Conservation (phyloP, 2,888 invertebrate genomes). For the Gasteruption jaculator region DNA sequence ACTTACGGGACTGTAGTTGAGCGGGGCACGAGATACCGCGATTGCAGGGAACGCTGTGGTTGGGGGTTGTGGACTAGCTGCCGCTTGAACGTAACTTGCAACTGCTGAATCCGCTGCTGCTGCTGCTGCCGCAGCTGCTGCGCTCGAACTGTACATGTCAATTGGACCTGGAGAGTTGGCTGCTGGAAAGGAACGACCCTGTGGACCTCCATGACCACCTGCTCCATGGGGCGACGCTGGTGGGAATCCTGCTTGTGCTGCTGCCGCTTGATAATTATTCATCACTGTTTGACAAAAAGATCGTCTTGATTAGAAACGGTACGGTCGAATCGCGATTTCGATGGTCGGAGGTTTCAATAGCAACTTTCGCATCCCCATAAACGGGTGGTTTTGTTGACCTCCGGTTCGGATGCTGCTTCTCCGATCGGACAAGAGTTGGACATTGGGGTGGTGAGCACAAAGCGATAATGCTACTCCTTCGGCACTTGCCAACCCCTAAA, state of each 20-base stretch:
- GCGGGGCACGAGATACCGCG: conserved; percentile 88
- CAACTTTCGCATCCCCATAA: too few species aligned
- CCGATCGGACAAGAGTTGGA: too few species aligned
- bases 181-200: conserved; percentile 78
- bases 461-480: too few species aligned
- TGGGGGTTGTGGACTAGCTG: conserved; percentile 91
- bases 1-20: conserved; percentile 91
- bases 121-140: conserved; percentile 58
- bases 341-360: too few species aligned
- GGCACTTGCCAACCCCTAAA: too few species aligned
- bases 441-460: too few species aligned
- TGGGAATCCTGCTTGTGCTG: conserved; percentile 71
- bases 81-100: conserved; percentile 90
- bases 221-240: conserved; percentile 79
- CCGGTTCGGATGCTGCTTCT: too few species aligned
- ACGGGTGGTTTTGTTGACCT: too few species aligned
- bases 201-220: conserved; percentile 52
- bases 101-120: conserved; percentile 66
- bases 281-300: too few species aligned
- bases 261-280: conserved; percentile 94
- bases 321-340: too few species aligned
- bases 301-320: too few species aligned
- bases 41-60: conserved; percentile 83
- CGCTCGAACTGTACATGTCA: conserved; percentile 89
- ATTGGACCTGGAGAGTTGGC: conserved; percentile 92